Evolutionary conservation across 2,888 invertebrate species (phyloP), one percentile per base, ranked within the genome.

Genomic region (Epiblema foenella): DNA sequence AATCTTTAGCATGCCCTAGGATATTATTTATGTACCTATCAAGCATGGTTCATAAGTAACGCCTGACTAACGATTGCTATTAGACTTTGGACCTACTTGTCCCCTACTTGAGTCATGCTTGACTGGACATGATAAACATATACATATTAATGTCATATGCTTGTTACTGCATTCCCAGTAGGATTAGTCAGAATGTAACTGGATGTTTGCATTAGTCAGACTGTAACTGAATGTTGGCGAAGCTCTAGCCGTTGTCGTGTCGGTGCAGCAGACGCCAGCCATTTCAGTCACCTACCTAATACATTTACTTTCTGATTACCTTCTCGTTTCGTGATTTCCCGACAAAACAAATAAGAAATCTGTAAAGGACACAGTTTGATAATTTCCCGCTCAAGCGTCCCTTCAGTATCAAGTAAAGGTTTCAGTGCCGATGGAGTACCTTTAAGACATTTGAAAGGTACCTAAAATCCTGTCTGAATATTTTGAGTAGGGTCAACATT

Each of bases 91-190:
- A 52, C 63, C 37, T 37, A 37, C 33, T 52, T 20, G 64, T 54
- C 52, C 64, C 39, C 39, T 52, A 37, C 52, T 54, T 39, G 64
- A 64, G 52, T 64, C 64, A 64, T 64, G 52, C 52, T 54, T n/a
- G 64, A 64, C 52, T 64, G 64, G 64, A 64, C 52, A 64, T 64
- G 64, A 64, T 64, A 52, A 64, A 54, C 64, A 64, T 64, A 64
- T 64, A 64, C 64, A 52, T 63, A 63, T 64, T 64, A 54, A 64
- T 64, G 64, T 64, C 64, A 37, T 54, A n/a, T 64, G 52, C 52
- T 64, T 52, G 39, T 54, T n/a, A 54, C 24, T 64, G 54, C 52
- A 54, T 64, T 54, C 52, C 52, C 52, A n/a, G 24, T n/a, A 4
- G 52, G 52, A 39, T 64, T 64, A 39, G 39, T 64, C 64, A 54